phyloP scores from a whole-genome alignment of 2,888 invertebrate genomes.

The Agonopterix subpropinquella region DNA sequence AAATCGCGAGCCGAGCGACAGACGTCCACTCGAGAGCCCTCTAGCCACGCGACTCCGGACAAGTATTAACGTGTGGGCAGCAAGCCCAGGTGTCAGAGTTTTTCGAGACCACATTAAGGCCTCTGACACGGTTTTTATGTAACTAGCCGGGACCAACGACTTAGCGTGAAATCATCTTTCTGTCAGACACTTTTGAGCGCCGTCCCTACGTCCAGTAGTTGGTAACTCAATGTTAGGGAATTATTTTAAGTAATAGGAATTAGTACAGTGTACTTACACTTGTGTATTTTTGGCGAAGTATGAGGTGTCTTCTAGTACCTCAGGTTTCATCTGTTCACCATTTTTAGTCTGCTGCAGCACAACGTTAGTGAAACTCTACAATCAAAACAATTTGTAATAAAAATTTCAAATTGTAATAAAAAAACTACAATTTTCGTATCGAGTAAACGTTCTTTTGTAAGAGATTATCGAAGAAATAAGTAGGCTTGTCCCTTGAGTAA shows the following conservation, averaged over 20 bases:
- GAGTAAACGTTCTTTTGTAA: not conserved
- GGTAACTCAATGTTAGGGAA: not conserved
- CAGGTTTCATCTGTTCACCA: constrained; percentile 60
- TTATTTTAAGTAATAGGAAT: not conserved
- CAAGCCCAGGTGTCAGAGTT: too few relatives aligned
- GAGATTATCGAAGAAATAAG: not conserved
- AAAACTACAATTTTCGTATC: not conserved
- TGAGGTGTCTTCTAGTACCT: constrained; percentile 68
- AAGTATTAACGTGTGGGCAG: too few relatives aligned
- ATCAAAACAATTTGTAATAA: constrained; percentile 5
- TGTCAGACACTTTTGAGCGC: too few relatives aligned
- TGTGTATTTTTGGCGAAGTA: constrained; percentile 74
- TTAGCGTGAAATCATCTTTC: too few relatives aligned
- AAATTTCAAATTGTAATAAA: not conserved
- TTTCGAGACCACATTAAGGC: too few relatives aligned
- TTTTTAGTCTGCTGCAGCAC: constrained; percentile 67
- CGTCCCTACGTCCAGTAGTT: too few relatives aligned
- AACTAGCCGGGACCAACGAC: too few relatives aligned
- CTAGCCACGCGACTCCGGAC: too few relatives aligned
- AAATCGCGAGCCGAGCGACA: too few relatives aligned
- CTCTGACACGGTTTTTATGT: too few relatives aligned
- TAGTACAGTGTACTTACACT: constrained; percentile 60
- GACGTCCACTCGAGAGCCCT: too few relatives aligned
- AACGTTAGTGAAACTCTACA: constrained; percentile 77
- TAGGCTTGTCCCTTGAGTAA: not conserved